Evolutionary conservation across 2,113 vertebrate species (phyloP), one percentile per base, ranked within the genome.

Genomic region (Percopsis transmontana): DNA sequence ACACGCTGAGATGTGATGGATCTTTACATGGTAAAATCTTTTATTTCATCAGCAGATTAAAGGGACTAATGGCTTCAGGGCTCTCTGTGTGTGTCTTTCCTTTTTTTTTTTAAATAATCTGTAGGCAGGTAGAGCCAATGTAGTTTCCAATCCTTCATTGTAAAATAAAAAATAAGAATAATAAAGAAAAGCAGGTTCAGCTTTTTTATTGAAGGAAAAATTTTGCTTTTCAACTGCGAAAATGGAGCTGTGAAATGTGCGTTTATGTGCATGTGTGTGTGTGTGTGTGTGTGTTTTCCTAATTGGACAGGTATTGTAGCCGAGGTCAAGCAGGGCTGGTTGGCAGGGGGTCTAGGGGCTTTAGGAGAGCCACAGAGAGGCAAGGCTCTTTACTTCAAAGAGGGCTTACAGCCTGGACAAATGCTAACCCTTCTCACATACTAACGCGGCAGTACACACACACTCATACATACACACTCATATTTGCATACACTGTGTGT

Each of bases 311-410:
- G 77, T 82, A 79, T 72, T 81, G 70, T 68, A 75, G 48, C 23
- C 9, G 60, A 80, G 84, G 84, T 81, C 77, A 86, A 80, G 80
- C 79, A 66, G 76, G 82, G 75, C 51, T 56, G 70, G 74, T 58
- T 58, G 54, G 76, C 69, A 68, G 83, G 79, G 82, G 72, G 80
- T 84, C 56, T 1, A 14, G 13, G 61, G 70, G 82, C 77, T 84
- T 86, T 79, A 76, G 77, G 59, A 74, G 76, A 77, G 72, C 74
- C 65, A 67, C 66, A 69, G 63, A 78, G 62, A 75, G 53, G 48
- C 62, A 40, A 33, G 72, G 74, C 74, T 84, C 79, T 80, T 79
- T 59, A 85, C 84, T 88, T 89, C 82, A 90, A 87, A 87, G 87
- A 58, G 1, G 39, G 51, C 74, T 88, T 67, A 56, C 33, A 71